A percentile compares a stretch with the other conserved stretches of the same genome.
phyloP scores from a whole-genome alignment of 1,140 invertebrate genomes.

The Drosophila neocordata region DNA sequence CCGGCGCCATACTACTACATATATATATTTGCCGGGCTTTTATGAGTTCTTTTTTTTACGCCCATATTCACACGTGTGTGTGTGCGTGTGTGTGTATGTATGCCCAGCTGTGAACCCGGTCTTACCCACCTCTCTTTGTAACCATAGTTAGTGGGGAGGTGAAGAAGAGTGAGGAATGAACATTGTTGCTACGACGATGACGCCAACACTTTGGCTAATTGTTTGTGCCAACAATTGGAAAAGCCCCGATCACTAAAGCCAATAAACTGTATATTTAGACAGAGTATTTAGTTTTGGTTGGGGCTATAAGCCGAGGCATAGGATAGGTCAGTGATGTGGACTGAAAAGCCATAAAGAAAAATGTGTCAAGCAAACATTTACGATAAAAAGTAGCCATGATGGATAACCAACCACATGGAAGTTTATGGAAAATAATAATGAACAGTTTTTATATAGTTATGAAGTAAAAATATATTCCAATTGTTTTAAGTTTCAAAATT shows the following conservation, averaged over 20 bases:
- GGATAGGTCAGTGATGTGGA: constrained; percentile 15
- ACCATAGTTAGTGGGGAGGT: not conserved
- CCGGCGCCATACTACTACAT: constrained; percentile 44
- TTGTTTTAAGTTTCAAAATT: too few species aligned
- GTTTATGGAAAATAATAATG: not conserved
- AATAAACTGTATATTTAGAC: constrained; percentile 36
- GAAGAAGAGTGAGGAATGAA: constrained; percentile 2
- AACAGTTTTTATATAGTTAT: not conserved
- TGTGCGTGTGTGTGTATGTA: constrained; percentile 16
- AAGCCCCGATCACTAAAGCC: constrained; percentile 18
- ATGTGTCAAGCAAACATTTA: not conserved
- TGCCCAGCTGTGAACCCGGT: constrained; percentile 33
- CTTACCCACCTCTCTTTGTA: not conserved
- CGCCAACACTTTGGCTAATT: constrained; percentile 71
- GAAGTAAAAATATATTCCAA: too few species aligned
- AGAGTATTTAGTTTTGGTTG: constrained; percentile 16
- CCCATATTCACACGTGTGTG: constrained; percentile 11
- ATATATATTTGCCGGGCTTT: constrained; percentile 49
- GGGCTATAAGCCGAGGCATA: not conserved
- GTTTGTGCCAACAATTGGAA: constrained; percentile 54
- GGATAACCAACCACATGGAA: not conserved
- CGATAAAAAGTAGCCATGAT: not conserved
- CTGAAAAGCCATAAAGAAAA: not conserved
- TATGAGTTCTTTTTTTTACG: constrained; percentile 41
- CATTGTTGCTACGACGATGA: constrained; percentile 21